Conservation (phyloP, 1,140 invertebrate genomes). For the Acromyrmex heyeri region DNA sequence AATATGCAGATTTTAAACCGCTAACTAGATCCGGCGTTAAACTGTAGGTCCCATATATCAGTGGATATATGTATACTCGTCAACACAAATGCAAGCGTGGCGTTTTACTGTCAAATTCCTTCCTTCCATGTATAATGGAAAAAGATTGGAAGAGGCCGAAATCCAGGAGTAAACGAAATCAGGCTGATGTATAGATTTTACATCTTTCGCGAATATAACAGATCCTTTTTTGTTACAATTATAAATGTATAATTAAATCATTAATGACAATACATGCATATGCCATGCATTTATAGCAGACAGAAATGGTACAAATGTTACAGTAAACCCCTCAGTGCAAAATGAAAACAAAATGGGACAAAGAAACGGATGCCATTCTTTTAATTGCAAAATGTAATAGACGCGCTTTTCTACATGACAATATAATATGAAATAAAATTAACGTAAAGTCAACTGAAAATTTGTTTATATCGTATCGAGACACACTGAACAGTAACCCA, state of each 20-base stretch:
- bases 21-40: too few species aligned
- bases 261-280: background rate
- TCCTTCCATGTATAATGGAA: too few species aligned
- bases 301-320: background rate
- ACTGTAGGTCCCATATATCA: too few species aligned
- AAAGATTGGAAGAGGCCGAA: too few species aligned
- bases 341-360: constrained; percentile 3
- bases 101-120: too few species aligned
- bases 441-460: constrained; percentile 35
- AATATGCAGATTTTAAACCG: background rate
- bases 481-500: constrained; percentile 64
- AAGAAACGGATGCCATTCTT: constrained; percentile 50
- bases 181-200: background rate
- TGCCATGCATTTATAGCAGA: background rate
- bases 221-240: background rate
- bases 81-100: too few species aligned
- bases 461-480: constrained; percentile 16
- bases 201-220: background rate
- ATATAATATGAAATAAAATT: constrained; percentile 44
- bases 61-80: too few species aligned
- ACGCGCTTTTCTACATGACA: background rate
- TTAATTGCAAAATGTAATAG: constrained; percentile 15
- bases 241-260: background rate
- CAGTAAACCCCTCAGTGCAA: background rate
- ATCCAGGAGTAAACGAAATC: too few species aligned